A percentile compares a stretch with the other conserved stretches of the same genome.
phyloP scores from a whole-genome alignment of 1,140 invertebrate species.

The Calephelis nemesis region DNA sequence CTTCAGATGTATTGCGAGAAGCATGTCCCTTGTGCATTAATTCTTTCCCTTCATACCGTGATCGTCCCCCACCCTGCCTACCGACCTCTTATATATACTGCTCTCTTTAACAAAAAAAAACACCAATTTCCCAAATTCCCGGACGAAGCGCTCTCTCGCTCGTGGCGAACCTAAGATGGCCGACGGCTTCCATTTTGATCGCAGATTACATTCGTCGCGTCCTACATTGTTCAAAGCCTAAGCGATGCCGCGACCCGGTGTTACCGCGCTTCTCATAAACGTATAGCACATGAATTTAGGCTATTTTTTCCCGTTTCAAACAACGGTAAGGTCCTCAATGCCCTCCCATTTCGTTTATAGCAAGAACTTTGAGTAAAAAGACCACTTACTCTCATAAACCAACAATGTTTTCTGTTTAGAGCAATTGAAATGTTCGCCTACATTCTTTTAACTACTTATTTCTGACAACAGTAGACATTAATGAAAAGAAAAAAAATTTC shows the following conservation, averaged over 20 bases:
- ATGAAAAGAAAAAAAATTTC: too few species aligned
- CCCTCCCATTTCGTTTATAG: conserved; percentile 1
- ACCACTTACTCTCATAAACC: not conserved
- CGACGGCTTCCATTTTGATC: conserved; percentile 76
- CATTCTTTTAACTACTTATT: too few species aligned
- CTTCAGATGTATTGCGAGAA: conserved; percentile 45
- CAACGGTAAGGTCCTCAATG: conserved; percentile 42
- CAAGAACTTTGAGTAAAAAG: not conserved
- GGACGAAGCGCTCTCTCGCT: conserved; percentile 69
- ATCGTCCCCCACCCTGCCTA: conserved; percentile 61
- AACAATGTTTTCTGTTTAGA: too few species aligned
- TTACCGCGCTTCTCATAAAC: conserved; percentile 46
- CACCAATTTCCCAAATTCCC: conserved; percentile 78
- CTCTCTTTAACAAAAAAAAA: conserved; percentile 77
- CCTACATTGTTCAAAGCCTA: conserved; percentile 68
- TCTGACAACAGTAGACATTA: too few species aligned
- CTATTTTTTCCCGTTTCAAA: conserved; percentile 61
- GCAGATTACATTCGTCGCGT: conserved; percentile 68
- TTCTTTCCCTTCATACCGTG: conserved; percentile 76
- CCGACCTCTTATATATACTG: conserved; percentile 77
- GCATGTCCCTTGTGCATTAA: conserved; percentile 32
- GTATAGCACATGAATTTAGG: conserved; percentile 71
- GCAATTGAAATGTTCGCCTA: too few species aligned
- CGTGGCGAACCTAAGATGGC: conserved; percentile 75
- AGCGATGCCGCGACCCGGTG: conserved; percentile 44